Base-by-base conservation (phyloP, 2,113 vertebrate genomes). In the Morphnarchus princeps region DNA sequence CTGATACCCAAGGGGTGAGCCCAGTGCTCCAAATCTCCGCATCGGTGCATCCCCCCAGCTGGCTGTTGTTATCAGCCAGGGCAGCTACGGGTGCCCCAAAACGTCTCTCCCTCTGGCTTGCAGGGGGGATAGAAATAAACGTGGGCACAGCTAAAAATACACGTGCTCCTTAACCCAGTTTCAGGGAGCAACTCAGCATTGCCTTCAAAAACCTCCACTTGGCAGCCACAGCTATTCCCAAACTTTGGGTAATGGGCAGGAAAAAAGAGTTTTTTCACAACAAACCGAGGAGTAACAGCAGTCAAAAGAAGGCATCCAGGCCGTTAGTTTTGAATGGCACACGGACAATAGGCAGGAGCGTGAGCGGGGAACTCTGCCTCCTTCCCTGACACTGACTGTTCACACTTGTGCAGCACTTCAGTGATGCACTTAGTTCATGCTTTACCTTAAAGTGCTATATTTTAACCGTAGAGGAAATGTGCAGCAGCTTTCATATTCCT, bases 21-120 rank as follows among this genome's bases (percentile, higher is more conserved):
- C 57, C 0, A 0, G 59, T 0, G 0, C 38, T 52, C 10, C 6
- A 10, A 7, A 50, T n/a, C 29, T 54, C 22, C 2, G 0, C 47
- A 45, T 34, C 0, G 0, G 2, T 19, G 28, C 70, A 7, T 62
- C 9, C 40, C 16, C 43, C 2, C 6, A 19, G 7, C 2, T 8
- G 22, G 34, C 19, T 29, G 38, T 5, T 45, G n/a, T 15, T 5
- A n/a, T 9, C 47, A 50, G 28, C 55, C 50, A 45, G 26, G 42
- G 25, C 66, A 80, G 50, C 55, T 22, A 10, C 0, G 0, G 42
- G 71, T 31, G 5, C 42, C 93, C 66, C 88, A 6, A 73, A 78
- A 66, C 0, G 1, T 12, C n/a, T 40, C 50, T 77, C 32, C 36
- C 29, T 70, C 17, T 43, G 78, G 6, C 29, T 83, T 36, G 36